Base-by-base conservation (phyloP, 2,113 vertebrate genomes). In the Oenanthe melanoleuca region DNA sequence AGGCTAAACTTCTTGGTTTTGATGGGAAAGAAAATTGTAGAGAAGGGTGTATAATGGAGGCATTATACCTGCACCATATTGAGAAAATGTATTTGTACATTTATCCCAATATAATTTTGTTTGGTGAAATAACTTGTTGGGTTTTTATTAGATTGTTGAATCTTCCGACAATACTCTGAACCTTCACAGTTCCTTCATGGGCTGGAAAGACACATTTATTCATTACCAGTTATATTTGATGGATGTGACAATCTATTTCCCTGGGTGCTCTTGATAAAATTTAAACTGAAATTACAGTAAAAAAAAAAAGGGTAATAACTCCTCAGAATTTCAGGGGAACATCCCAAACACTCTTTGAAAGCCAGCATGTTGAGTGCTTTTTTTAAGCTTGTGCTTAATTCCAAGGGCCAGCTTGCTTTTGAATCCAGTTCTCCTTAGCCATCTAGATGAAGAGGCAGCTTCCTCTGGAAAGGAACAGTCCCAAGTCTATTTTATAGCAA, bases 401-500 rank as follows among this genome's bases (percentile, higher is more conserved):
- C 75, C 24, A 37, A 63, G 71, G 88, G 33, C 34, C 75, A 86
- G 42, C 50, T 95, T 0, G 0, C 29, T 18, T 89, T 85, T 72
- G 67, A 80, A 82, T 91, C 63, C 79, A 81, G 67, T 24, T 83
- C 85, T 92, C n/a, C 77, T 83, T 87, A 77, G 34, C 73, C 29
- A n/a, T 65, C 84, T 75, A 49, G 87, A 74, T 63, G 55, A 92
- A 92, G 78, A 96, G 81, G 52, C 79, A 95, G 75, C 60, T 84
- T 74, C 40, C 60, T 92, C 89, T 93, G 82, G 81, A 88, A 88
- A 66, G 95, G 52, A 93, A 93, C 64, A 93, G 47, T 73, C 80
- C 90, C 85, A 71, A 74, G 12, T 77, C 71, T 73, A 78, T 91
- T 94, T 95, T 90, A 92, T 49, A 96, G 93, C 88, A 92, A 86